Percentiles rank a stretch among this genome's conserved stretches.
phyloP scores from a whole-genome alignment of 1,140 invertebrate species.

The Limonius californicus region DNA sequence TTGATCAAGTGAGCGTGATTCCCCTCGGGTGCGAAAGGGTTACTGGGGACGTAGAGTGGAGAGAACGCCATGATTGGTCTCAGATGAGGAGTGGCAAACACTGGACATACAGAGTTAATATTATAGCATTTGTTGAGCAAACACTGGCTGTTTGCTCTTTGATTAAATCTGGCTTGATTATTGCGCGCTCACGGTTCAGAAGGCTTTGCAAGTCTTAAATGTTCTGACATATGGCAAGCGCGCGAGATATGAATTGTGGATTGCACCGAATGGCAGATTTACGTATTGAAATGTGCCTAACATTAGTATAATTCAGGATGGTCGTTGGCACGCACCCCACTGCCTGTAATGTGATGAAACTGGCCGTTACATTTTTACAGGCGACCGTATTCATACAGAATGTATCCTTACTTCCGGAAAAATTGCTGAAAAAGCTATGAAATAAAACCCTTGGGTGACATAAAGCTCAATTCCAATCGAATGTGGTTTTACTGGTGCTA shows the following conservation, averaged over 20 bases:
- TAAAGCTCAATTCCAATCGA: slow-evolving; percentile 21
- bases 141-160: slow-evolving; percentile 32
- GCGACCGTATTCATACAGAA: slow-evolving; percentile 18
- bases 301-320: slow-evolving; percentile 7
- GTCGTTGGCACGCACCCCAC: neutral
- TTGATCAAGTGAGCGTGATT: slow-evolving; percentile 18
- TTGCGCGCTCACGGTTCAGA: slow-evolving; percentile 25
- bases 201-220: slow-evolving; percentile 7
- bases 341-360: slow-evolving; percentile 20
- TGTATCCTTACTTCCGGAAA: slow-evolving; percentile 20
- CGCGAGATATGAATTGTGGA: neutral
- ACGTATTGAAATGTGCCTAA: neutral
- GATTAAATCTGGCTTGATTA: slow-evolving; percentile 36
- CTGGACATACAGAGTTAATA: slow-evolving; percentile 36
- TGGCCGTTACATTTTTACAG: slow-evolving; percentile 26
- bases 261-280: neutral
- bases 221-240: slow-evolving; percentile 10
- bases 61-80: slow-evolving; percentile 23
- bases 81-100: slow-evolving; percentile 30
- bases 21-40: slow-evolving; percentile 1
- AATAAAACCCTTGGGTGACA: slow-evolving; percentile 24
- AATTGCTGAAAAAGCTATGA: slow-evolving; percentile 23
- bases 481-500: neutral
- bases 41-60: neutral
- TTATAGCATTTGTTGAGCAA: slow-evolving; percentile 33